Evolutionary conservation across 2,888 invertebrate species (phyloP), one percentile per base, ranked within the genome.

Genomic region (Furcula furcula): DNA sequence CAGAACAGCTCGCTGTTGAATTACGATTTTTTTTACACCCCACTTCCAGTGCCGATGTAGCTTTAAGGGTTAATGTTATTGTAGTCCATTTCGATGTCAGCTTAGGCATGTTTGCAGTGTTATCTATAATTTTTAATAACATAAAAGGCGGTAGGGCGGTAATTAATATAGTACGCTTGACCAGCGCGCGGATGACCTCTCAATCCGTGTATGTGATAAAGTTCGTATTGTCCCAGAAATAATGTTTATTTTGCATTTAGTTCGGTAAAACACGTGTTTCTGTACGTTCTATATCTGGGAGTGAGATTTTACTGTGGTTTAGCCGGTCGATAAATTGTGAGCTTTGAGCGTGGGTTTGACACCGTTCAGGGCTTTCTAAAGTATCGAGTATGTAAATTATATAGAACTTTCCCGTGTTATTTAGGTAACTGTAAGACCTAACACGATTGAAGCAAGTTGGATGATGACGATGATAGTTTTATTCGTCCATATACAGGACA

Each of bases 61-160:
- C 26, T 39, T 36, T 60, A 60, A 52, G 42, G 45, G 41, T 36
- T 35, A 47, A 31, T 40, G 2, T 31, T n/a, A n/a, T n/a, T n/a
- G n/a, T n/a, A n/a, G n/a, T n/a, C n/a, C n/a, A n/a, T n/a, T n/a
- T 44, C 21, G 11, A 14, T 29, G 31, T 34, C 42, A 26, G 59
- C 50, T 41, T 12, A 33, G n/a, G 36, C 53, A 56, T 31, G 36
- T 57, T 58, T 53, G 54, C 29, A 12, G 26, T 46, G 16, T 46
- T 56, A 57, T 58, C 55, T 54, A 47, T 59, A 54, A 61, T 53
- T 63, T 62, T 57, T 55, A 58, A 60, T 57, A 58, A 43, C 42
- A 55, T 55, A 55, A 58, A 64, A 65, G 58, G 53, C 55, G 46
- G 53, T 52, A 45, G 44, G 55, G 46, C 32, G 44, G 55, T 52